Evolutionary conservation across 2,113 vertebrate species (phyloP), one percentile per base, ranked within the genome.

Genomic region (Edolisoma coerulescens): DNA sequence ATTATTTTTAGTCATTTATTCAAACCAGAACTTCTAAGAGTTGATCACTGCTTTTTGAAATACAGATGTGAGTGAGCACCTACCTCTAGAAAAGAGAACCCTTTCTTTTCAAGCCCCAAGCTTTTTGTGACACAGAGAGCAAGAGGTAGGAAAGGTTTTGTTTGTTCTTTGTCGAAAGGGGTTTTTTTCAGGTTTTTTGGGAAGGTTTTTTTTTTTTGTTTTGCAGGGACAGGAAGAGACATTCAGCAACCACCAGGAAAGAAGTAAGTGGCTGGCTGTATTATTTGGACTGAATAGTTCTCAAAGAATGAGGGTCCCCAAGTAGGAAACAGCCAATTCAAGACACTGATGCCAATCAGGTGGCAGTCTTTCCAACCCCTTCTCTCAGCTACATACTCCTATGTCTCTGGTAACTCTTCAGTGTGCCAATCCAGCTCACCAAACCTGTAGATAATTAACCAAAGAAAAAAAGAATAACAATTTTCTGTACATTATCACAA

Each of bases 401-500:
- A 18, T 45, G 39, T 53, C 50, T 65, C 37, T 47, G 32, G 71
- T 63, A 49, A 87, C 87, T 89, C 74, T 88, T 92, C 82, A 49
- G 23, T 69, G 57, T 65, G 59, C 45, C 71, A 86, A 52, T 88
- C 21, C 75, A 86, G 75, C 71, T 90, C 67, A 93, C 39, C 74
- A 90, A 95, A 94, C 82, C 88, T 83, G 88, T 16, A 80, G 75
- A 80, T 52, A 90, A 92, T 92, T 90, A 86, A 86, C 63, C 49
- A 57, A 92, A 71, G 44, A 10, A 71, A 91, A 84, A 84, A 87
- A 64, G 9, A 87, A 1, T 15, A 89, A 89, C 74, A 75, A 75
- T 57, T 85, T 95, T 83, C 87, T 80, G 39, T 82, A 78, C 12
- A 80, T 94, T 70, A 96, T 81, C 84, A 96, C 45, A 94, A 89